Base-by-base conservation (phyloP, 2,888 invertebrate genomes). In the Conus canariensis region DNA sequence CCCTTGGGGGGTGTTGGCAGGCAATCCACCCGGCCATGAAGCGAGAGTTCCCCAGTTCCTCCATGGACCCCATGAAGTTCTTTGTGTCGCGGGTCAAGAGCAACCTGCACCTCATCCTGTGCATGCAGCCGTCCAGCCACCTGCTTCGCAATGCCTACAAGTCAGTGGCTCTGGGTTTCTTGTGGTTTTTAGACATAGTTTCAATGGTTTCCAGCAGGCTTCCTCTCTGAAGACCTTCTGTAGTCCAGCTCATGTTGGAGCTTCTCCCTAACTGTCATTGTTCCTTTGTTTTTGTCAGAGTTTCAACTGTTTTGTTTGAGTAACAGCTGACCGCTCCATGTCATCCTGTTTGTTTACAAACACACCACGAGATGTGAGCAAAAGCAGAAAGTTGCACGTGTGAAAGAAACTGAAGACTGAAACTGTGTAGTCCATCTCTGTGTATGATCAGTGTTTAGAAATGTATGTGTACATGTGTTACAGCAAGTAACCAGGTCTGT, bases 51-150 rank as follows among this genome's bases (percentile, higher is more conserved):
- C 95, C 95, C 25, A 95, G 93, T 88, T 92, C 94, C 92, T 94
- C 94, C 59, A 93, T 95, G 7, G 96, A 96, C 92, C 95, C 95
- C 58, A 95, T 95, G 95, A 95, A 96, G 92, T 96, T 95, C 93
- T 96, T 96, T 92, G 94, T 96, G 70, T 95, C 96, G 9, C 92
- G 96, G 90, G 96, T 96, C 22, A 94, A 95, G 92, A 94, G 95
- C 92, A 96, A 96, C 92, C 94, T 96, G 12, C 96, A 96, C 92
- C 94, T 96, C 89, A 92, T 96, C 82, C 94, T 96, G 60, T 96
- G 96, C 91, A 94, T 96, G 86, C 95, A 95, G 58, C 96, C 96
- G 25, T 93, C 94, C 59, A 95, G 96, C 91, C 89, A 92, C 6
- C 94, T 96, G 19, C 94, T 96, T 8, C 92, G 93, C 70, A 94